A percentile compares a stretch with the other conserved stretches of the same genome.
Conservation (phyloP, 2,888 invertebrate species). For the Leptinotarsa juncta region DNA sequence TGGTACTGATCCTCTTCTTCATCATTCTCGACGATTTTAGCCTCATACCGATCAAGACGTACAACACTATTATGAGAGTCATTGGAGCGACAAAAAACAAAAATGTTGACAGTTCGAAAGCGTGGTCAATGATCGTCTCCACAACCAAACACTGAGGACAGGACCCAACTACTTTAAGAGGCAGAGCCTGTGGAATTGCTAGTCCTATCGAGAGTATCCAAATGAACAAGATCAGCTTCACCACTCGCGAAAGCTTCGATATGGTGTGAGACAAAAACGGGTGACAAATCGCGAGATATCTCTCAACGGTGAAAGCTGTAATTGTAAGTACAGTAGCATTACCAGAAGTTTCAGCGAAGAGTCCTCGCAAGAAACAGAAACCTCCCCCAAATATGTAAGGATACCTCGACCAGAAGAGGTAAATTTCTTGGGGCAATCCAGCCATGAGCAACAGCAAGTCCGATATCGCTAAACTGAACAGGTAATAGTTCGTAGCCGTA, state of each 20-base stretch:
- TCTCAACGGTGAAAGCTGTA: slow-evolving; percentile 77
- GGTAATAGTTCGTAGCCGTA: slow-evolving; percentile 83
- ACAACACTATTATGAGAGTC: slow-evolving; percentile 86
- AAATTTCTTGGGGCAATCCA: slow-evolving; percentile 87
- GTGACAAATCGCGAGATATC: slow-evolving; percentile 79
- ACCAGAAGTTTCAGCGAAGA: slow-evolving; percentile 84
- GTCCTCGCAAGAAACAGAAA: slow-evolving; percentile 82
- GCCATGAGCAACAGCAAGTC: slow-evolving; percentile 82
- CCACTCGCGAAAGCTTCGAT: slow-evolving; percentile 87
- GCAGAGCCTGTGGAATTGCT: slow-evolving; percentile 78
- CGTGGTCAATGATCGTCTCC: slow-evolving; percentile 70
- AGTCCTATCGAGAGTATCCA: slow-evolving; percentile 83
- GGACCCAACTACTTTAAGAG: slow-evolving; percentile 66
- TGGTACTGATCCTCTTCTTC: slow-evolving; percentile 53
- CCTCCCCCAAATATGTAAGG: slow-evolving; percentile 82
- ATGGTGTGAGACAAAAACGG: slow-evolving; percentile 82
- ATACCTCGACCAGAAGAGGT: slow-evolving; percentile 81
- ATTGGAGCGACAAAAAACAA: slow-evolving; percentile 89
- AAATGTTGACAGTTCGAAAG: slow-evolving; percentile 83
- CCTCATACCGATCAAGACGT: slow-evolving; percentile 81
- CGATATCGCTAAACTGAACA: slow-evolving; percentile 87
- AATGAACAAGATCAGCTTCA: slow-evolving; percentile 82
- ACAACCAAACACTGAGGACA: slow-evolving; percentile 53
- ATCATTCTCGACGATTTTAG: slow-evolving; percentile 70
- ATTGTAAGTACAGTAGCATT: slow-evolving; percentile 80